Evolutionary conservation across 2,797 vertebrate genomes (phyloP), one percentile per base, ranked within the genome.

Genomic region (Leucoraja ocellata): DNA sequence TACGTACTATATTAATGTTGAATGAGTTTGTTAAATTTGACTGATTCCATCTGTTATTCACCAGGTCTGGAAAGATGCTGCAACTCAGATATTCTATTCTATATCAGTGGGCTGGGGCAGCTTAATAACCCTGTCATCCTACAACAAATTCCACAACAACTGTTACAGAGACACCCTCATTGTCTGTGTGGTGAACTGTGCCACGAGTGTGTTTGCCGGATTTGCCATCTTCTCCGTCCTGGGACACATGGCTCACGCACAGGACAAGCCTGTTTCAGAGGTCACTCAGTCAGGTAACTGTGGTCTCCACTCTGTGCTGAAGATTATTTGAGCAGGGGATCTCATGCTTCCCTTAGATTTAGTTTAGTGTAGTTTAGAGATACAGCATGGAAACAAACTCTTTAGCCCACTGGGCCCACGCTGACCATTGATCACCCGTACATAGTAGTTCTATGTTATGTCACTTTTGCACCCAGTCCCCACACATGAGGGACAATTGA

Each of bases 131-230:
- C 96, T 99, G n/a, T 97, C 98, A 88, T 99, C 98, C 0, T 99
- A 99, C 94, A 99, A 98, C 95, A 98, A 96, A 93, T 99, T 99
- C 95, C 95, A 98, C 94, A 99, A 99, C 96, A 99, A 99, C 93
- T 96, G 98, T 94, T 98, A 97, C 93, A 95, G 96, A 0, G 99
- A 99, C 93, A 95, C 98, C 18, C 97, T 99, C 94, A 54, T 98
- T 4, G 96, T 99, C 58, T 97, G 97, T 10, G 93, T 98, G 28
- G 97, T 95, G 93, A 99, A 99, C 94, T 98, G 98, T 58, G 95
- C 95, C 65, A 99, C 98, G 93, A 99, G 98, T 0, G 93, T 99
- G 36, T 97, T 99, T 92, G 98, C 98, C 58, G 98, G 98, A 71
- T 99, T 99, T 94, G 97, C 98, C 6, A 98, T 99, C 94, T 99